phyloP scores from a whole-genome alignment of 1,140 invertebrate species.

The Caenorhabditis elegans region WBcel235 BX284603.4:9923001-9923500 shows the following conservation, averaged over 20 bases:
- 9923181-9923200: too few relatives aligned
- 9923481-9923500: constrained; percentile 67
- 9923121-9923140: too few relatives aligned
- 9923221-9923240: constrained; percentile 63
- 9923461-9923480: constrained; percentile 90
- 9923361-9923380: background rate
- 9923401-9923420: constrained; percentile 72
- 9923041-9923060: too few relatives aligned
- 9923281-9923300: constrained; percentile 92
- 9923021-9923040: too few relatives aligned
- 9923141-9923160: too few relatives aligned
- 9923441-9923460: constrained; percentile 98
- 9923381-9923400: background rate
- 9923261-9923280: constrained; percentile 98
- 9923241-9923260: constrained; percentile 94
- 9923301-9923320: constrained; percentile 88
- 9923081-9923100: too few relatives aligned
- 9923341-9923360: too few relatives aligned
- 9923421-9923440: constrained; percentile 98
- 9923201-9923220: background rate
- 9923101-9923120: too few relatives aligned
- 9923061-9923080: too few relatives aligned
- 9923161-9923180: too few relatives aligned
- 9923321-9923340: background rate
- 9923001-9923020: too few relatives aligned